A percentile compares a stretch with the other conserved stretches of the same genome.
Conservation (phyloP, 2,113 vertebrate species). For the Nerophis ophidion region DNA sequence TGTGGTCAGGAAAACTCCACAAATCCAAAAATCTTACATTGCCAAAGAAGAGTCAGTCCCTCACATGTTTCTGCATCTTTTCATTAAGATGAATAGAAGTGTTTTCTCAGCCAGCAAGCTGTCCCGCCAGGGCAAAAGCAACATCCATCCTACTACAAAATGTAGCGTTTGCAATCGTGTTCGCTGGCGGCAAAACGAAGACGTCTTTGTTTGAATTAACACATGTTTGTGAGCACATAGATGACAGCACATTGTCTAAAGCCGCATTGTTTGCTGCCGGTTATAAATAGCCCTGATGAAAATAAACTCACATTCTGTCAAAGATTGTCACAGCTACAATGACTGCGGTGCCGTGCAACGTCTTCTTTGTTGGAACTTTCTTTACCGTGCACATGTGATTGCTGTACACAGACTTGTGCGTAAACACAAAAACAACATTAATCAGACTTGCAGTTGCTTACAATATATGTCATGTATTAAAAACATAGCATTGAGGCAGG, state of each 20-base stretch:
- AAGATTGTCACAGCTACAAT: not conserved
- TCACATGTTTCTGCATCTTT: conserved; percentile 37
- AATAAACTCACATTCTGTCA: conserved; percentile 17
- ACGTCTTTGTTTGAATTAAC: not conserved
- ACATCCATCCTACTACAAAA: not conserved
- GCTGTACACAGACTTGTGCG: too few species aligned
- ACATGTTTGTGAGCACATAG: not conserved
- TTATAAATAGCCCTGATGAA: conserved; percentile 20
- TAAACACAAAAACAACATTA: too few species aligned
- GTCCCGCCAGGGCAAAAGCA: conserved; percentile 4
- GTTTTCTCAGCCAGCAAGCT: conserved; percentile 16
- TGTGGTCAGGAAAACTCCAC: too few species aligned
- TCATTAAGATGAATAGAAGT: conserved; percentile 32
- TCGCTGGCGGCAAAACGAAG: too few species aligned
- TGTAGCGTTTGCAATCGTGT: not conserved
- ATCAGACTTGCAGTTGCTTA: too few species aligned
- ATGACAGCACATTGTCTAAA: conserved; percentile 34
- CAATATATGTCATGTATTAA: too few species aligned
- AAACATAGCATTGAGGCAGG: too few species aligned
- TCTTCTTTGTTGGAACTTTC: not conserved
- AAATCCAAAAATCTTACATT: conserved; percentile 24
- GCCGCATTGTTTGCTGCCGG: conserved; percentile 31
- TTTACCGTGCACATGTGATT: not conserved
- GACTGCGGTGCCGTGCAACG: not conserved
- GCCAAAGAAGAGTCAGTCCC: conserved; percentile 30